A percentile compares a stretch with the other conserved stretches of the same genome.
phyloP scores from a whole-genome alignment of 2,113 vertebrate genomes.

The Epinephelus cyanopodus region DNA sequence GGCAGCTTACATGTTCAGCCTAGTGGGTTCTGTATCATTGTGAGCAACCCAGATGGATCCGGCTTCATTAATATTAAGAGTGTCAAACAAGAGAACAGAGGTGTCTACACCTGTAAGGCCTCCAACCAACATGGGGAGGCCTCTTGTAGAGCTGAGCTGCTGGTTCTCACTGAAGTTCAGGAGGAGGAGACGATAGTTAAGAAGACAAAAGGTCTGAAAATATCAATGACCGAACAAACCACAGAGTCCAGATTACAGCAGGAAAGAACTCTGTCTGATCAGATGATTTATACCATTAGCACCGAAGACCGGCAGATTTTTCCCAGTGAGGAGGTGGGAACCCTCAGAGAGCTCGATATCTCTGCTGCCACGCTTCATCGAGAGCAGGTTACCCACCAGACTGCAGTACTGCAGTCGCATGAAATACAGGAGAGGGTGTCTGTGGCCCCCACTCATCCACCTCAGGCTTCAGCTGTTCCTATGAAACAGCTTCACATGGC shows the following conservation, averaged over 20 bases:
- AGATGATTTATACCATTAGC: slow-evolving; percentile 82
- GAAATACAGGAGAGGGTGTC: slow-evolving; percentile 76
- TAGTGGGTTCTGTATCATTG: slow-evolving; percentile 68
- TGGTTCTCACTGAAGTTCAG: slow-evolving; percentile 72
- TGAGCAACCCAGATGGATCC: slow-evolving; percentile 84
- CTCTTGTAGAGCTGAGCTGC: slow-evolving; percentile 85
- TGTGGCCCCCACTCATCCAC: slow-evolving; percentile 50
- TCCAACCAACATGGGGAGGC: slow-evolving; percentile 85
- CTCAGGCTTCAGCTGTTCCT: slow-evolving; percentile 61
- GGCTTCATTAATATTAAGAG: slow-evolving; percentile 86
- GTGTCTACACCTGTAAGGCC: slow-evolving; percentile 87
- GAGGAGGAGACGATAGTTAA: slow-evolving; percentile 62
- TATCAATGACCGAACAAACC: slow-evolving; percentile 71
- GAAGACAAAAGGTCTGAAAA: slow-evolving; percentile 70
- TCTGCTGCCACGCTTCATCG: slow-evolving; percentile 76
- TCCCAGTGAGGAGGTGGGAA: slow-evolving; percentile 78
- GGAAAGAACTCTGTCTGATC: slow-evolving; percentile 66
- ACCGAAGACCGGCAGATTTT: slow-evolving; percentile 78
- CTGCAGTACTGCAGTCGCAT: slow-evolving; percentile 79
- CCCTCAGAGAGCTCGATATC: slow-evolving; percentile 68
- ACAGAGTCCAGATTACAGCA: slow-evolving; percentile 71
- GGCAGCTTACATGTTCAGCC: slow-evolving; percentile 81
- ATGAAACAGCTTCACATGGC: slow-evolving; percentile 69
- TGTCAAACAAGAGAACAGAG: slow-evolving; percentile 83
- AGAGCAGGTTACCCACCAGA: slow-evolving; percentile 79